Conservation (phyloP, 2,888 invertebrate genomes). For the Cantharis rustica region DNA sequence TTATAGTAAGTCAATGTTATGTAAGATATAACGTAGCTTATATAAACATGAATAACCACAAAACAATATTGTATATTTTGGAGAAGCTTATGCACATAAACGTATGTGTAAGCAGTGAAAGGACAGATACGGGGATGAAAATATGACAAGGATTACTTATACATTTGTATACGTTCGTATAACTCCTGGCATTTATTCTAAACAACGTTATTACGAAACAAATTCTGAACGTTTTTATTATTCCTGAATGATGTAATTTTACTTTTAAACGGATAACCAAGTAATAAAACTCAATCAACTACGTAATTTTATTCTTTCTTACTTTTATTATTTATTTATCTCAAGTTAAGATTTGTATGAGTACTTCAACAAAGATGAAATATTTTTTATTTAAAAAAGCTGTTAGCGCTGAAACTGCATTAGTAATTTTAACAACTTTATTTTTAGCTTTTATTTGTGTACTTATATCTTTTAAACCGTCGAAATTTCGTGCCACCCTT, state of each 20-base stretch:
- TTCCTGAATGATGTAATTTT: neutral
- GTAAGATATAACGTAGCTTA: neutral
- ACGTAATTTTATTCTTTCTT: neutral
- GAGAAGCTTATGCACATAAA: conserved; percentile 17
- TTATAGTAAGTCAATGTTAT: neutral
- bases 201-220: neutral
- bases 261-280: neutral
- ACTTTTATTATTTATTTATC: too few relatives aligned
- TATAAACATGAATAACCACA: neutral
- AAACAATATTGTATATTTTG: neutral
- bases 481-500: neutral
- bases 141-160: conserved; percentile 26
- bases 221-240: neutral
- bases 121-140: conserved; percentile 26
- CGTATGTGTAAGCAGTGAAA: conserved; percentile 21
- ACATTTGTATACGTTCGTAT: neutral
- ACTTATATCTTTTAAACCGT: neutral
- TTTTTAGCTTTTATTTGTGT: neutral
- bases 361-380: neutral
- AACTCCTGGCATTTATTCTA: neutral
- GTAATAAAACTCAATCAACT: neutral
- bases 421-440: neutral
- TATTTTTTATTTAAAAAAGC: neutral
- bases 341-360: too few relatives aligned
- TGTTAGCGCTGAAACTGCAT: neutral